These are phyloP conservation scores for Boulengeromyrus knoepffleri DNA, from an alignment of 2,113 vertebrate species.

Conservation along the genomic window DNA sequence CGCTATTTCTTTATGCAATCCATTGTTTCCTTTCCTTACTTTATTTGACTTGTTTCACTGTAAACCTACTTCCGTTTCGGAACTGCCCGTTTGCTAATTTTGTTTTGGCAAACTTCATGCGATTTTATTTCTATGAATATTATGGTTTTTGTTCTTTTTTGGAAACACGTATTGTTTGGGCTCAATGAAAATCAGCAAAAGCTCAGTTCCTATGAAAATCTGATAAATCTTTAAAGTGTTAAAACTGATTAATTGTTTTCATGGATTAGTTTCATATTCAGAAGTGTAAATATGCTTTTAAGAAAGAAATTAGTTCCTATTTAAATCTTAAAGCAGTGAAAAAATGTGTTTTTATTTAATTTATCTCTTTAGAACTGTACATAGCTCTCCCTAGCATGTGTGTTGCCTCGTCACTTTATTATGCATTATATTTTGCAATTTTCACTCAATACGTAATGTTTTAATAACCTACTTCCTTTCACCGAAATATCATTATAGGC, in stretches of 20 bases:
- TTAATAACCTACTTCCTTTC: too few species aligned
- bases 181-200: neutral
- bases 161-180: neutral
- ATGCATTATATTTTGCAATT: neutral
- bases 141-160: neutral
- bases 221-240: too few species aligned
- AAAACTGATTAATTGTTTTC: neutral
- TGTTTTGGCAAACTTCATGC: neutral
- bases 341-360: neutral
- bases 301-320: neutral
- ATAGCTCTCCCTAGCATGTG: neutral
- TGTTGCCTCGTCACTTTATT: neutral
- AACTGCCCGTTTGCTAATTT: neutral
- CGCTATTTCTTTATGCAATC: neutral
- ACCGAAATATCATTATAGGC: neutral
- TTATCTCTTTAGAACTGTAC: neutral
- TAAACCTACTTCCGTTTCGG: neutral
- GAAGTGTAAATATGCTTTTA: neutral
- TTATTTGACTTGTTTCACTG: neutral
- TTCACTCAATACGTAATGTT: too few species aligned
- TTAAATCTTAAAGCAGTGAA: neutral
- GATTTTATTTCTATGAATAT: neutral
- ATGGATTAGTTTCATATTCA: neutral
- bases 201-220: too few species aligned
- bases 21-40: neutral